Evolutionary conservation across 2,113 vertebrate species (phyloP), one percentile per base, ranked within the genome.

Genomic region (Istiophorus platypterus): DNA sequence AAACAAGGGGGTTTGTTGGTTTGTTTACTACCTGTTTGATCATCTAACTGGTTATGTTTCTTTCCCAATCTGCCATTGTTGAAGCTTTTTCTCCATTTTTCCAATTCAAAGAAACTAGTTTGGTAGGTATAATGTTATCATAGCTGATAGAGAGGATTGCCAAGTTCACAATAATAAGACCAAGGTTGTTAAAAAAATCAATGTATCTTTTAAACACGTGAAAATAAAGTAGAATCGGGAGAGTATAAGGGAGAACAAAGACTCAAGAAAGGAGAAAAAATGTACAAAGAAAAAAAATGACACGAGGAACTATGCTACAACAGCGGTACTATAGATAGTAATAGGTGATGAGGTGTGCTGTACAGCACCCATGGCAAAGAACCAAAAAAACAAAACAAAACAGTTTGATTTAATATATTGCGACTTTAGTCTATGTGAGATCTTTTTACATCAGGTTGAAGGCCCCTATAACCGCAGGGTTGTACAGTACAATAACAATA

Each of bases 371-470:
- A 49, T 76, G 82, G 88, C 84, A 86, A 82, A 68, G 71, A 73
- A 75, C 62, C 29, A 5, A 47, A 85, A 91, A 90, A 73, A 75
- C 62, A 37, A 5, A 47, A 85, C 89, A 90, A 68, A 70, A 81
- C 72, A 62, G 72, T 80, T 29, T 85, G 91, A 94, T 79, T 47
- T 86, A 56, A 94, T 91, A 41, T 31, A 49, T 72, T 80, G 86
- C 90, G 91, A 92, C 91, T 80, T 69, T 64, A 42, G 82, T 81
- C 78, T 74, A 80, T 65, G 34, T 82, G 82, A 76, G 78, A 75
- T 81, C 69, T 49, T 74, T 73, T 81, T 68, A 63, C 85, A 82
- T 88, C 66, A 68, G 84, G 73, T 87, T 65, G 57, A 49, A 63
- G 78, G 79, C 81, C 77, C 22, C 37, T 47, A 26, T 67, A 66